Percentiles rank a stretch among this genome's conserved stretches.
These are phyloP conservation scores for Plecotus auritus DNA, from an alignment of 2,113 vertebrate genomes.

Conservation along the genomic window DNA sequence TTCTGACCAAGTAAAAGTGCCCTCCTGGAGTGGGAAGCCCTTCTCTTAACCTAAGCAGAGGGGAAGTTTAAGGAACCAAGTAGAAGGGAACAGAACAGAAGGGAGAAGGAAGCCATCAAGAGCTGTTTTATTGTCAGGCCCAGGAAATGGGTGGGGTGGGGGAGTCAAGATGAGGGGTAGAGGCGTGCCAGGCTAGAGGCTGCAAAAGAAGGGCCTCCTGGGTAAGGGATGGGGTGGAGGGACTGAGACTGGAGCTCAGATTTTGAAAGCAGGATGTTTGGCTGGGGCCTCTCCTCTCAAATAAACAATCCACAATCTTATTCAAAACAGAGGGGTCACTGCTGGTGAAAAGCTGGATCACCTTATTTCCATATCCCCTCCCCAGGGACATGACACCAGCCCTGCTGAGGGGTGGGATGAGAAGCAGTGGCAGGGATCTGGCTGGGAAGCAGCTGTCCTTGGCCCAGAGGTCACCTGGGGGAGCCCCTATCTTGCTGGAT, in stretches of 20 bases:
- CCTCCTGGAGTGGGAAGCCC: neutral
- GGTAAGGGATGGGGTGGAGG: neutral
- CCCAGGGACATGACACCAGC: conserved; percentile 67
- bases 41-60: neutral
- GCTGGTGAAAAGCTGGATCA: conserved; percentile 82
- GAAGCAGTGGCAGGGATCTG: neutral
- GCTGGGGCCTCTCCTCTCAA: conserved; percentile 90
- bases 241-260: conserved; percentile 70
- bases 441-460: neutral
- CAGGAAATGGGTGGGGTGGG: neutral
- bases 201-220: neutral
- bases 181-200: neutral
- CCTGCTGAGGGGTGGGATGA: rapidly evolving
- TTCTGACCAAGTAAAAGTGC: neutral
- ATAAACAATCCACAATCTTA: conserved; percentile 93
- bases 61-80: neutral
- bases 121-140: neutral
- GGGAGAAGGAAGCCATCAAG: neutral
- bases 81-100: neutral
- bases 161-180: neutral
- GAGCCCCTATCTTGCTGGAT: neutral
- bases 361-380: conserved; percentile 83
- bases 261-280: conserved; percentile 93
- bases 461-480: neutral
- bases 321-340: conserved; percentile 81